Evolutionary conservation across 2,113 vertebrate species (phyloP).

Genomic region (Cheirogaleus medius): DNA sequence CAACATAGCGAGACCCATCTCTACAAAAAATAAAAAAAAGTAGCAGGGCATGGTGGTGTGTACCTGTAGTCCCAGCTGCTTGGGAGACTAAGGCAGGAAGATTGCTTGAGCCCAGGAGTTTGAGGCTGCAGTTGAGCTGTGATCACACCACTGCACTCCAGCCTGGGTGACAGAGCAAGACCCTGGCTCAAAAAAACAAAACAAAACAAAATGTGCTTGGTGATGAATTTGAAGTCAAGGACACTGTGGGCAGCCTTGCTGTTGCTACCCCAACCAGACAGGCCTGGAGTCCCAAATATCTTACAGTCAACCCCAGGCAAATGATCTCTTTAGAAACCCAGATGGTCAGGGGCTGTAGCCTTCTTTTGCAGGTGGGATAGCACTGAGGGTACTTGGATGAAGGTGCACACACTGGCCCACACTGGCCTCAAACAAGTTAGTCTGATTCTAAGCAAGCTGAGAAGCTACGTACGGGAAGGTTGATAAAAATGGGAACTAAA

Average conservation of each 20-base stretch:
- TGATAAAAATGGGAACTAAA: not conserved
- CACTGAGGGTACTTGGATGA: not conserved
- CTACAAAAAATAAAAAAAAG: too few species aligned
- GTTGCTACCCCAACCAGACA: not conserved
- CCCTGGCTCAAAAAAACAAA: not conserved
- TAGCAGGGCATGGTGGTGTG: not conserved
- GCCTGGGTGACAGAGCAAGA: not conserved
- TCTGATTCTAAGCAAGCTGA: not conserved
- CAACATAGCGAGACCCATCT: too few species aligned
- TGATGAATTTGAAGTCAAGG: not conserved
- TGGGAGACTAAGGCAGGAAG: not conserved
- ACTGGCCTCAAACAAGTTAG: not conserved
- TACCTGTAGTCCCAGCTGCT: not conserved
- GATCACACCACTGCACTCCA: too few species aligned
- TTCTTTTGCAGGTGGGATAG: not conserved
- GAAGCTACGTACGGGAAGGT: not conserved
- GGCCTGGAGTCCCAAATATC: too few species aligned
- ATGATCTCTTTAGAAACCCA: not conserved
- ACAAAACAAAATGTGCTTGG: not conserved
- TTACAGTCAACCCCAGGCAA: not conserved
- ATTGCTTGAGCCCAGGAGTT: not conserved
- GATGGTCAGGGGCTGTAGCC: accelerated
- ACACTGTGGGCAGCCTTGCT: not conserved
- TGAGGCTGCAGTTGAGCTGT: not conserved
- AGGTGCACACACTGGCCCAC: not conserved